Evolutionary conservation across 1,140 invertebrate genomes (phyloP).

Genomic region (Neodiprion lecontei): DNA sequence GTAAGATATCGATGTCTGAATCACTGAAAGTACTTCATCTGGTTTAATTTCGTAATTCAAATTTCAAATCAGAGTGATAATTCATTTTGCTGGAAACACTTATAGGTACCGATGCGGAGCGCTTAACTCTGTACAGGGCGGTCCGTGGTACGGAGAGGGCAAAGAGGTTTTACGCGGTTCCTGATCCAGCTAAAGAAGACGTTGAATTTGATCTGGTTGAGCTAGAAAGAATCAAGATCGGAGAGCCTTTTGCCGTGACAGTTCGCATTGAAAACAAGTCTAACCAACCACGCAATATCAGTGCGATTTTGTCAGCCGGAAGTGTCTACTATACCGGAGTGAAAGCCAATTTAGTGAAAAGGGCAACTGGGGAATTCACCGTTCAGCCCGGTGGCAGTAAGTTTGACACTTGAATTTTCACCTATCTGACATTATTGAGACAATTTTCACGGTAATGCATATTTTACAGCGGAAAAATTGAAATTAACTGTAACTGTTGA

Average conservation of each 20-base stretch:
- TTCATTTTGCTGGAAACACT: slow-evolving; percentile 18
- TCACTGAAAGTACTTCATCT: no score
- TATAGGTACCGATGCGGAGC: slow-evolving; percentile 68
- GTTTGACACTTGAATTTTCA: slow-evolving; percentile 42
- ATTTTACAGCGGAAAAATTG: slow-evolving; percentile 67
- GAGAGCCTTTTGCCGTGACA: slow-evolving; percentile 70
- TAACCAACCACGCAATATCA: slow-evolving; percentile 66
- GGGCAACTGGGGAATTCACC: slow-evolving; percentile 68
- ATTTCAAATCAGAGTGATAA: background rate
- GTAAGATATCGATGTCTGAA: slow-evolving; percentile 42
- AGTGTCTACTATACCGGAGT: slow-evolving; percentile 83
- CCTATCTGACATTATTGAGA: slow-evolving; percentile 16
- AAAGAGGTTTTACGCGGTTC: slow-evolving; percentile 70
- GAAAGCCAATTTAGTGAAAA: slow-evolving; percentile 72
- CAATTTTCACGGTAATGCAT: background rate
- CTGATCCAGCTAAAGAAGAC: slow-evolving; percentile 66
- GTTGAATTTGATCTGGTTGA: slow-evolving; percentile 74
- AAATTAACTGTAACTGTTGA: slow-evolving; percentile 66
- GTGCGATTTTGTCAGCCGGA: slow-evolving; percentile 69
- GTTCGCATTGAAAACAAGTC: slow-evolving; percentile 74
- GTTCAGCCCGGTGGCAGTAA: slow-evolving; percentile 67
- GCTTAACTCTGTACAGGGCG: slow-evolving; percentile 73
- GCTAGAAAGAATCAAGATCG: slow-evolving; percentile 72
- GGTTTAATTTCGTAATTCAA: background rate
- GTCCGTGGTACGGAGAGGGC: slow-evolving; percentile 69